Conservation (phyloP, 2,797 vertebrate genomes). For the Tenualosa ilisha region DNA sequence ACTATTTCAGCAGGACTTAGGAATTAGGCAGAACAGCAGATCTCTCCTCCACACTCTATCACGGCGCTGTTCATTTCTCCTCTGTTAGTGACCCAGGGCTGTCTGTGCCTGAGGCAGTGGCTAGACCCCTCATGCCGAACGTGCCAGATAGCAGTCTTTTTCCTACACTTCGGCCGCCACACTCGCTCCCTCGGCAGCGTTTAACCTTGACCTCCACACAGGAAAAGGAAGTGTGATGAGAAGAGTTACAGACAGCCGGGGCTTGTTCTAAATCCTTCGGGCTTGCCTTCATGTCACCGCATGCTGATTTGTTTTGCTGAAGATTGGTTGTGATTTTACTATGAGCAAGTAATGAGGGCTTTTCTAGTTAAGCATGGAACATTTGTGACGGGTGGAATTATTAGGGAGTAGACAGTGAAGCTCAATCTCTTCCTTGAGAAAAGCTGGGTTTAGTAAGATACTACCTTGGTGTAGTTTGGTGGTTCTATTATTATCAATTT, state of each 20-base stretch:
- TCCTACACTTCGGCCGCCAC: slow-evolving; percentile 29
- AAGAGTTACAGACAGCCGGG: not conserved
- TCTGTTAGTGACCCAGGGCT: not conserved
- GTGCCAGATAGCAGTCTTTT: slow-evolving; percentile 40
- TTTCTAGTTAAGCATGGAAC: not conserved
- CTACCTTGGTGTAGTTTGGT: too few species aligned
- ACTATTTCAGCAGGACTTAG: not conserved
- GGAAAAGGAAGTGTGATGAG: not conserved
- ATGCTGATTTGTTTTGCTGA: slow-evolving; percentile 33
- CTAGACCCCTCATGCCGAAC: not conserved
- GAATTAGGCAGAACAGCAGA: not conserved
- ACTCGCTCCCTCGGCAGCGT: not conserved
- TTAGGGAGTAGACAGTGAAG: not conserved
- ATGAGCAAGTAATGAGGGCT: not conserved
- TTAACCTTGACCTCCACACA: not conserved
- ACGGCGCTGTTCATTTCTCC: not conserved
- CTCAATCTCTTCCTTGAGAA: not conserved
- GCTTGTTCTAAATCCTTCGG: not conserved
- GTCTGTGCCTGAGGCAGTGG: not conserved
- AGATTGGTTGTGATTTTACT: slow-evolving; percentile 31
- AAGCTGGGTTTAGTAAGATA: not conserved
- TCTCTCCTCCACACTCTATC: not conserved
- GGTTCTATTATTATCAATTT: too few species aligned
- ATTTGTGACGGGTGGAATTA: not conserved
- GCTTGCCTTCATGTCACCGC: not conserved